Evolutionary conservation across 2,113 vertebrate species (phyloP), one percentile per base, ranked within the genome.

Genomic region (Oreotragus oreotragus): DNA sequence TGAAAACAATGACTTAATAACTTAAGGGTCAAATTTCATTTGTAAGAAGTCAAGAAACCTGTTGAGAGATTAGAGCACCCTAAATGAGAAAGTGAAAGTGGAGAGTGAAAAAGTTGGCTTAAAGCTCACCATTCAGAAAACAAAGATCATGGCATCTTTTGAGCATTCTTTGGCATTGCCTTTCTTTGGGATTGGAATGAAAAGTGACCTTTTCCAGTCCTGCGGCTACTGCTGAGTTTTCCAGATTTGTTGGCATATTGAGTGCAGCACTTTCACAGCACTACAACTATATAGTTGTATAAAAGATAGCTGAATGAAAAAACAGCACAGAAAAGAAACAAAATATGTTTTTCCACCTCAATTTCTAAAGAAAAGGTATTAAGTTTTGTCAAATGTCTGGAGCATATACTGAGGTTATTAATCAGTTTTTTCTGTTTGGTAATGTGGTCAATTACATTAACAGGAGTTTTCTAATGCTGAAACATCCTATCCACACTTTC

Each of bases 301-400:
- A 36, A 83, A 83, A 55, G 33, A 36, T 8, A 53, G 80, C 33
- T 83, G 33, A 83, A 83, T 55, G 33, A 55, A 83, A 27, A 83
- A 84, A 91, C 15, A 79, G 9, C 13, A 96, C 9, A 85, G 77
- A 93, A 84, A 96, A 96, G 57, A 64, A 85, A 96, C 33, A 39
- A 83, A 51, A 14, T 13, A 13, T 79, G 14, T 33, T 90, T 86
- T 85, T 84, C 51, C 60, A 21, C 2, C 33, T 73, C 8, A 89
- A 27, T 81, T 93, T 91, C 55, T 83, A 66, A 73, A 51, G 13
- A 85, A 43, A 94, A 47, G 17, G 27, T 84, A 93, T 21, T 70
- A 73, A 86, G 73, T 73, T 90, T 94, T 88, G 89, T 77, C 30
- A 95, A 66, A 43, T 90, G 17, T 81, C 47, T 88, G 57, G 43